Conservation (phyloP, 2,113 vertebrate species). For the Isichthys henryi region DNA sequence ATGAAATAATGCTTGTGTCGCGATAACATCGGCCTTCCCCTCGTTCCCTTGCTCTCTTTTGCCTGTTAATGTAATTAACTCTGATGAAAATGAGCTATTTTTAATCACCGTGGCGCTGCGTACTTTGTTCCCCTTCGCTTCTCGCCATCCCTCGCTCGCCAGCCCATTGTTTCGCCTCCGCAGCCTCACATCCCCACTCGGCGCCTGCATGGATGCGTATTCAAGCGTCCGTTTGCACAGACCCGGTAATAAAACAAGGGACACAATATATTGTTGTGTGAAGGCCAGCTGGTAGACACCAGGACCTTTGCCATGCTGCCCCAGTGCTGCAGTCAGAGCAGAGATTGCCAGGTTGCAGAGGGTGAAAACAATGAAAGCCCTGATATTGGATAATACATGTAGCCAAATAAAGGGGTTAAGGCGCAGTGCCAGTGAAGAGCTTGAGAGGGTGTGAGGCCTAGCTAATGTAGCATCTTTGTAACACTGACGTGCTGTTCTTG, state of each 20-base stretch:
- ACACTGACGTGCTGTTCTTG: background rate
- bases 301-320: background rate
- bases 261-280: background rate
- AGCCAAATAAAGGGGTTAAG: background rate
- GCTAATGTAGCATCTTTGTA: background rate
- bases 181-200: background rate
- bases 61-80: slow-evolving; percentile 57
- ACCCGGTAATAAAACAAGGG: background rate
- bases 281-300: background rate
- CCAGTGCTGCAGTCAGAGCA: background rate
- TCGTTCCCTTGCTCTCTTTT: slow-evolving; percentile 34
- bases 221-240: slow-evolving; percentile 5
- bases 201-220: background rate
- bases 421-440: background rate
- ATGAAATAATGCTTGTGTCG: slow-evolving; percentile 26
- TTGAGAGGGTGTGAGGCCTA: background rate
- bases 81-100: slow-evolving; percentile 53
- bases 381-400: background rate
- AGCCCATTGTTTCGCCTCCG: slow-evolving; percentile 27
- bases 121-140: slow-evolving; percentile 47
- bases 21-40: slow-evolving; percentile 43
- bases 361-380: background rate
- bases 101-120: slow-evolving; percentile 52
- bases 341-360: background rate
- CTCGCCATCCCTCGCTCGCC: slow-evolving; percentile 38